Evolutionary conservation across 2,113 vertebrate species (phyloP).

Genomic region (Aptenodytes forsteri): DNA sequence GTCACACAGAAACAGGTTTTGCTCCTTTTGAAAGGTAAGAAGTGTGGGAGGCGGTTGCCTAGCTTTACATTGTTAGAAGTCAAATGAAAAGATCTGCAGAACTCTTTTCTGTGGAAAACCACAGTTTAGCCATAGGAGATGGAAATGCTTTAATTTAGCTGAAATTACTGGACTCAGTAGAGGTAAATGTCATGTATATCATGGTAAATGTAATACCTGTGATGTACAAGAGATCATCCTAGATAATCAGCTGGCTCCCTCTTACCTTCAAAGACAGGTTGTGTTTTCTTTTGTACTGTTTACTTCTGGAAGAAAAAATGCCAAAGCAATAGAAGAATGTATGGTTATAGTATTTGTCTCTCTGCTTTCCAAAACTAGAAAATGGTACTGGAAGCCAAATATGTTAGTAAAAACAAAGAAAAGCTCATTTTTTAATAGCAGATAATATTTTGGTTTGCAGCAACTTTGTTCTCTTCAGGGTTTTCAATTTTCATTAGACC

Average conservation of each 20-base stretch:
- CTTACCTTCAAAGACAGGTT: background rate
- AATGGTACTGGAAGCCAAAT: background rate
- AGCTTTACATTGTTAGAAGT: background rate
- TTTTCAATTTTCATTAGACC: background rate
- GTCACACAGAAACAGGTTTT: background rate
- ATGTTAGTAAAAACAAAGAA: background rate
- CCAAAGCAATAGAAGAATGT: background rate
- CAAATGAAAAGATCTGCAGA: background rate
- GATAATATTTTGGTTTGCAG: background rate
- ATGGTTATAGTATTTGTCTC: background rate
- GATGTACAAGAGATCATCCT: background rate
- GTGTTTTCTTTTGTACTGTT: background rate
- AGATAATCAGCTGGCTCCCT: background rate
- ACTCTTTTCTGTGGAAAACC: background rate
- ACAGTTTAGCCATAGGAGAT: background rate
- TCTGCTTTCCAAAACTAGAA: background rate
- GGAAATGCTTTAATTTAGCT: background rate
- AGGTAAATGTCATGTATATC: background rate
- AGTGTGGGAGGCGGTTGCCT: background rate
- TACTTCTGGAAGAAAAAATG: background rate
- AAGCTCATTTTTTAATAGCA: background rate
- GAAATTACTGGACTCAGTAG: background rate
- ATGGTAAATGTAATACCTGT: background rate
- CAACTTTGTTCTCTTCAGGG: background rate
- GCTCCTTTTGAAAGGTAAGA: background rate